Evolutionary conservation across 2,113 vertebrate genomes (phyloP).

Genomic region (Chiloscyllium plagiosum): DNA sequence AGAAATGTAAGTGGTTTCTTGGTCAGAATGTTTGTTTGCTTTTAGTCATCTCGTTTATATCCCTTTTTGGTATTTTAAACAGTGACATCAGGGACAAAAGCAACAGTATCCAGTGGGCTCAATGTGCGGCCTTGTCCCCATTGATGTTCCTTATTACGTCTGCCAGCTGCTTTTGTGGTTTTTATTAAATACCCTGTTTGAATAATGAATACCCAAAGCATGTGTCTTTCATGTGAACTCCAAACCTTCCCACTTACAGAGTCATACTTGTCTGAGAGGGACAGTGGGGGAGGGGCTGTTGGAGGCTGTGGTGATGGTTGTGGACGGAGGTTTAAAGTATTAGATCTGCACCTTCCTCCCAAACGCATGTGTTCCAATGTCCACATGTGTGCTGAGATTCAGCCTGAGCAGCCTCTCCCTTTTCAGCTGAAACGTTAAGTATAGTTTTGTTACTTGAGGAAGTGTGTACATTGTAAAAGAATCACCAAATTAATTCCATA

Average conservation of each 20-base stretch:
- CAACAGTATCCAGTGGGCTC: not conserved
- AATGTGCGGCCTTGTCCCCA: not conserved
- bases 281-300: not conserved
- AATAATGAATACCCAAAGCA: constrained; percentile 17
- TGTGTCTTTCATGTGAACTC: constrained; percentile 14
- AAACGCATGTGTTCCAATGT: not conserved
- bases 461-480: no score
- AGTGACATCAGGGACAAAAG: not conserved
- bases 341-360: not conserved
- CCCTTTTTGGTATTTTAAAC: not conserved
- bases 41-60: not conserved
- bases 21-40: not conserved
- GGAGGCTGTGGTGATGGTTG: no score
- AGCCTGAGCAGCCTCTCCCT: not conserved
- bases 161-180: constrained; percentile 26
- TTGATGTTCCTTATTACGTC: not conserved
- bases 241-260: not conserved
- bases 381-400: not conserved
- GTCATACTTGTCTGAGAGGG: not conserved
- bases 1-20: not conserved
- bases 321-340: not conserved
- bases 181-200: not conserved
- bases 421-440: not conserved
- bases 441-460: no score
- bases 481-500: no score